phyloP scores from a whole-genome alignment of 2,797 vertebrate species.

The Uromys caudimaculatus region DNA sequence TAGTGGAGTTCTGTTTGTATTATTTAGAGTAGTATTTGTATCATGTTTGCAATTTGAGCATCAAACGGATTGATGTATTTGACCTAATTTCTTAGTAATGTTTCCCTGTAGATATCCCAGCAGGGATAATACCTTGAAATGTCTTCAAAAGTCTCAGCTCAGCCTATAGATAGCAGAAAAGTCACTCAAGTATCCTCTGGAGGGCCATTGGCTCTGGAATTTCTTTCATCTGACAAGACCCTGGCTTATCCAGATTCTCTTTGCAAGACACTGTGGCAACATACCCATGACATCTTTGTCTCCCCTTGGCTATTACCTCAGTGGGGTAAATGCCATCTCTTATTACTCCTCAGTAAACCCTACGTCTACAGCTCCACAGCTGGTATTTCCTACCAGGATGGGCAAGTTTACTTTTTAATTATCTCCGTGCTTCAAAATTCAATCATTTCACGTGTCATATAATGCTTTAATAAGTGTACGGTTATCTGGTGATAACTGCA shows the following conservation, averaged over 20 bases:
- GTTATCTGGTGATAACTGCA: not conserved
- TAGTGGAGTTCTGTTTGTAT: not conserved
- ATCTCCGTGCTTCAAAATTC: not conserved
- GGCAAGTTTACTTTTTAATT: constrained; percentile 12
- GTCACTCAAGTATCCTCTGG: constrained; percentile 17
- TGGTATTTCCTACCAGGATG: not conserved
- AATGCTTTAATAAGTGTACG: not conserved
- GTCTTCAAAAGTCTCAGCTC: constrained; percentile 25
- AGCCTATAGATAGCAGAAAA: constrained; percentile 16
- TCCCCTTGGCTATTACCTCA: not conserved
- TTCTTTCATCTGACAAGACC: constrained; percentile 61
- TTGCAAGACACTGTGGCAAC: constrained; percentile 28
- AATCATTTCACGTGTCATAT: not conserved
- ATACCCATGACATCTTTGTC: not conserved
- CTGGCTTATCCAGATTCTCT: constrained; percentile 49
- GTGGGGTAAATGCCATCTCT: not conserved
- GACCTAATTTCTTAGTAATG: not conserved
- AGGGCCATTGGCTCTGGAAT: constrained; percentile 68
- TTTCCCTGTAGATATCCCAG: not conserved
- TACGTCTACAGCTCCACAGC: not conserved
- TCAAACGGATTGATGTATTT: not conserved
- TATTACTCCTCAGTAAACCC: not conserved
- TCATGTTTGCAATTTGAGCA: not conserved
- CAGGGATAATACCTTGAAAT: constrained; percentile 56
- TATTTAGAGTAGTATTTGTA: not conserved